Percentiles rank a stretch among this genome's conserved stretches.
phyloP scores from a whole-genome alignment of 2,888 invertebrate genomes.

The Linyphia triangularis region DNA sequence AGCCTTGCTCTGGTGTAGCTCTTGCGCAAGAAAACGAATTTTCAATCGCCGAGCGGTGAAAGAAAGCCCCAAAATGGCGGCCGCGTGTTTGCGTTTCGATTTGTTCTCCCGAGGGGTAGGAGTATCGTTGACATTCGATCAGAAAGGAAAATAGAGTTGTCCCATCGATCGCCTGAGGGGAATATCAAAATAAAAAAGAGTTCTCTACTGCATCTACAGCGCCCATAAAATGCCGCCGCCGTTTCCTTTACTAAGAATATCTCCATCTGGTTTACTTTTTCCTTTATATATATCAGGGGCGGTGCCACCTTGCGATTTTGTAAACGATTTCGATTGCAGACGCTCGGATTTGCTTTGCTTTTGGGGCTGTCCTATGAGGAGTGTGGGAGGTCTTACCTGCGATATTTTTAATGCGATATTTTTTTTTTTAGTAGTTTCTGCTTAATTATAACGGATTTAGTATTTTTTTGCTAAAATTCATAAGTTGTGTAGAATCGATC shows the following conservation, averaged over 20 bases:
- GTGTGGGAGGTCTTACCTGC: too few species aligned
- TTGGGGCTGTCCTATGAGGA: not conserved
- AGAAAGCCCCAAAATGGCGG: conserved; percentile 55
- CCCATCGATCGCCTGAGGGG: conserved; percentile 51
- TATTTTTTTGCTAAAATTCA: too few species aligned
- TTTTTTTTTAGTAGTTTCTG: too few species aligned
- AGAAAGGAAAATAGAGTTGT: conserved; percentile 72
- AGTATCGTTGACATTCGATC: conserved; percentile 75
- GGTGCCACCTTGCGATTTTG: conserved; percentile 20
- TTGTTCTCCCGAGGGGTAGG: conserved; percentile 47
- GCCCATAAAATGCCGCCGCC: conserved; percentile 66
- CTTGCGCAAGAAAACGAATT: too few species aligned
- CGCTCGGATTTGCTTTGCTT: not conserved
- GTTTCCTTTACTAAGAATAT: not conserved
- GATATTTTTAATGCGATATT: too few species aligned
- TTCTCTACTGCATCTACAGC: conserved; percentile 46
- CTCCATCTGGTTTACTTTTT: not conserved
- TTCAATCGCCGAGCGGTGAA: too few species aligned
- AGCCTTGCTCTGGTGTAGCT: too few species aligned
- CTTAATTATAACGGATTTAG: too few species aligned
- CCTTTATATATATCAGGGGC: not conserved
- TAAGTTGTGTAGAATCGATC: too few species aligned
- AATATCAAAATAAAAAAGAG: conserved; percentile 38
- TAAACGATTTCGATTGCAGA: conserved; percentile 38
- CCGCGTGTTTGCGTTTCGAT: conserved; percentile 6